phyloP scores from a whole-genome alignment of 37 sponge, comb jelly and placozoan genomes.

The Geodia barretti region DNA sequence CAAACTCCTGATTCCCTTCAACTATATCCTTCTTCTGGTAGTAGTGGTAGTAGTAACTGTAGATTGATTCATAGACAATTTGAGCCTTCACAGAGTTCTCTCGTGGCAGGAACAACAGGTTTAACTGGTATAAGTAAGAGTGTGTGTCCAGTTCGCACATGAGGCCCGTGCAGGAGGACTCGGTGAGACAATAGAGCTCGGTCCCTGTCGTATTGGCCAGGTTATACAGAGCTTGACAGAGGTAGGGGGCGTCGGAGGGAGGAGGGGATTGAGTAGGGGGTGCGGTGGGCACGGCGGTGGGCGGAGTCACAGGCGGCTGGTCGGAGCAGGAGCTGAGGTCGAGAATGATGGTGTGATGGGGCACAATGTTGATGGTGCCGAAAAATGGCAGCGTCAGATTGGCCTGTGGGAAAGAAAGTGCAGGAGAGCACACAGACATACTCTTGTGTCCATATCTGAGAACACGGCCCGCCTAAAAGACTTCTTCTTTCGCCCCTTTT shows the following conservation, averaged over 20 bases:
- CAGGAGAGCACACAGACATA: too few species aligned
- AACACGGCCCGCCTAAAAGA: too few species aligned
- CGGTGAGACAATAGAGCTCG: neutral
- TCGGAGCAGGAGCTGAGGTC: slow-evolving; percentile 11
- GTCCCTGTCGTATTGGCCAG: neutral
- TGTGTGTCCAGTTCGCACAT: neutral
- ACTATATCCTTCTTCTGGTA: too few species aligned
- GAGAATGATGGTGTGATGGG: neutral
- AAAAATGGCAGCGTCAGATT: neutral
- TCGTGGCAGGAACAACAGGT: neutral
- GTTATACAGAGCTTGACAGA: neutral
- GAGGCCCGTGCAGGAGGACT: neutral
- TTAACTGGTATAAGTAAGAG: neutral
- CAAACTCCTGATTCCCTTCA: too few species aligned
- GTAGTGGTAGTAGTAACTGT: too few species aligned
- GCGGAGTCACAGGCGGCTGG: neutral
- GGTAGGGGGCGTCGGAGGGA: neutral
- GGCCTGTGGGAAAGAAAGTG: neutral
- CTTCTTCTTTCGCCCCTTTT: too few species aligned
- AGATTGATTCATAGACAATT: too few species aligned
- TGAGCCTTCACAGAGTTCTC: neutral
- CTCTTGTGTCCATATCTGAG: too few species aligned
- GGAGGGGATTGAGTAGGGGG: neutral
- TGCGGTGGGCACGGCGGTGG: neutral
- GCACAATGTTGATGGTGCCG: neutral